Evolutionary conservation across 2,113 vertebrate species (phyloP), one percentile per base, ranked within the genome.

Genomic region (Furnarius figulus): DNA sequence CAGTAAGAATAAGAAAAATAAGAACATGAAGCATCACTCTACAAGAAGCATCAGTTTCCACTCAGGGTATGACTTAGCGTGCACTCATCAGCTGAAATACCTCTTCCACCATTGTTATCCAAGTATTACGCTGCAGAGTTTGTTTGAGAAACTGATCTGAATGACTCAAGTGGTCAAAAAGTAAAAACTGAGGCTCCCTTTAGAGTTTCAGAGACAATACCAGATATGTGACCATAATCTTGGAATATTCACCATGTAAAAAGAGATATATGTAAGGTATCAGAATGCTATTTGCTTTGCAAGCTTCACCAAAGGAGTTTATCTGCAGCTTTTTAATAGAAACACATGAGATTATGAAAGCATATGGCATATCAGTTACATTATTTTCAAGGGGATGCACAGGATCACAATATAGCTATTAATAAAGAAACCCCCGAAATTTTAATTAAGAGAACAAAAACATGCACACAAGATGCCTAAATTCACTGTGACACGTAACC

Each of bases 311-410:
- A 44, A 83, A 84, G 22, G 30, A 65, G 77, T 20, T 56, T 66
- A 15, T 53, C 14, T 53, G n/a, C 12, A 44, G 12, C 25, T 58
- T 80, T 56, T 25, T 19, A 49, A 47, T 12, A 50, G 50, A 81
- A 86, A 42, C 11, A 27, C 3, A 4, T 2, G 3, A 89, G 44
- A 73, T 50, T 42, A 28, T 30, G 31, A 5, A 58, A 83, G 10
- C 14, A 70, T 1, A 0, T 1, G 6, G 19, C n/a, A 0, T 12
- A 68, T 15, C 18, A 59, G 17, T 19, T 56, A 44, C 2, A 30
- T 0, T 31, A 17, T 33, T 89, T 89, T 82, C 27, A 24, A 44
- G 5, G 2, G 5, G 7, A 14, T 23, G 7, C 5, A 22, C 39
- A 81, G 6, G 5, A 77, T 30, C 10, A 53, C 23, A 62, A 49